Evolutionary conservation across 2,113 vertebrate species (phyloP), one percentile per base, ranked within the genome.

Genomic region (Istiophorus platypterus): DNA sequence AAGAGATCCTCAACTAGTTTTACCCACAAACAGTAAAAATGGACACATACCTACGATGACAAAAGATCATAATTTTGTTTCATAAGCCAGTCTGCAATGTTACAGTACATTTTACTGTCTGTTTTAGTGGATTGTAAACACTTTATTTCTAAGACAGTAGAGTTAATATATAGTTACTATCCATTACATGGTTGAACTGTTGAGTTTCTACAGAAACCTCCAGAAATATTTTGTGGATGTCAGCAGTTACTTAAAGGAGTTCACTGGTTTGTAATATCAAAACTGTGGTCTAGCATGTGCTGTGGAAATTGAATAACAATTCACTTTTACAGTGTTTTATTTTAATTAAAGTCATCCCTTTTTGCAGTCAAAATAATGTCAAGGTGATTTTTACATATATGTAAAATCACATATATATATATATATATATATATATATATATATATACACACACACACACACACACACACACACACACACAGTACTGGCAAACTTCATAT

Each of bases 81-180:
- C 17, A 47, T 5, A 47, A 47, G 45, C 45, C 49, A 51, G 49
- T 51, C 31, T 34, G 31, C 31, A 34, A 6, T 34, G 49, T 39
- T 45, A 8, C 10, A 14, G 49, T 29, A 41, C 20, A 17, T 26
- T 12, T 37, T 11, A 34, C n/a, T 41, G n/a, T 4, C 42, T 12
- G 15, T 24, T 39, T 54, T 22, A 52, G 4, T 61, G 39, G 24
- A 70, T 2, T 52, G 54, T 66, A 65, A 70, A 69, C 62, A 73
- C 7, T n/a, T 39, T 5, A 3, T 18, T 0, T 14, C 31, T 24
- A 52, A 77, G 41, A 77, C 41, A 22, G 49, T 29, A 70, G 17
- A 15, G 9, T 42, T 57, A 42, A n/a, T 31, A 17, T 26, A 37
- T 11, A 4, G n/a, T 18, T 22, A 61, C 27, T 47, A 3, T 58